A percentile compares a stretch with the other conserved stretches of the same genome.
phyloP scores from a whole-genome alignment of 2,113 vertebrate species.

The Fulica atra region DNA sequence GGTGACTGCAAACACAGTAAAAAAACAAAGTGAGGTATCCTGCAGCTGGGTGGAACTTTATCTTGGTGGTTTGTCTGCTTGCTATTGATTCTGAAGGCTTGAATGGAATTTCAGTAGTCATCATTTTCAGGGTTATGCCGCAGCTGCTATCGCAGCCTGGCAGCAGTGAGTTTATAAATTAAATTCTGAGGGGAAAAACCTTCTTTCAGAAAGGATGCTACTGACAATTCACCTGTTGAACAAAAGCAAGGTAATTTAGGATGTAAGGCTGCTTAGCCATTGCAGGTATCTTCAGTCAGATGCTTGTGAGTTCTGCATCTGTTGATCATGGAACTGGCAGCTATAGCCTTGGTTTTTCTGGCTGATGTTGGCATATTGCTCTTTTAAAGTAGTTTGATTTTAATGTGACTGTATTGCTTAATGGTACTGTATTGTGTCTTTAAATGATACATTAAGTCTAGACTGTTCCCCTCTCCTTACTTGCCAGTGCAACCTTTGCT shows the following conservation, averaged over 20 bases:
- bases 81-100: conserved; percentile 19
- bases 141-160: conserved; percentile 31
- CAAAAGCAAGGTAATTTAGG: conserved; percentile 41
- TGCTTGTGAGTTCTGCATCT: not conserved
- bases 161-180: conserved; percentile 48
- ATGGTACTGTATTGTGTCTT: not conserved
- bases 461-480: not conserved
- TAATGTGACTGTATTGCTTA: not conserved
- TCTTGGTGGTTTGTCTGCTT: conserved; percentile 32
- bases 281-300: not conserved
- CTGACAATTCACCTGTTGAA: conserved; percentile 20
- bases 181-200: conserved; percentile 41
- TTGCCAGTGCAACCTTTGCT: not conserved
- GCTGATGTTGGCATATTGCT: not conserved
- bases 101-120: conserved; percentile 43
- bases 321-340: not conserved
- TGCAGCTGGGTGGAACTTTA: conserved; percentile 18
- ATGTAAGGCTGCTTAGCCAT: not conserved
- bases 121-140: conserved; percentile 18
- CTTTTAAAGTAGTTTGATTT: not conserved
- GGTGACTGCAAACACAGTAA: not conserved
- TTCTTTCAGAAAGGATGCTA: not conserved
- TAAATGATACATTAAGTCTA: not conserved
- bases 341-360: not conserved
- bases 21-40: conserved; percentile 12